Percentiles rank a stretch among this genome's conserved stretches.
Evolutionary conservation across 1,140 invertebrate genomes (phyloP).

Genomic region (Eupristina koningsbergeri): DNA sequence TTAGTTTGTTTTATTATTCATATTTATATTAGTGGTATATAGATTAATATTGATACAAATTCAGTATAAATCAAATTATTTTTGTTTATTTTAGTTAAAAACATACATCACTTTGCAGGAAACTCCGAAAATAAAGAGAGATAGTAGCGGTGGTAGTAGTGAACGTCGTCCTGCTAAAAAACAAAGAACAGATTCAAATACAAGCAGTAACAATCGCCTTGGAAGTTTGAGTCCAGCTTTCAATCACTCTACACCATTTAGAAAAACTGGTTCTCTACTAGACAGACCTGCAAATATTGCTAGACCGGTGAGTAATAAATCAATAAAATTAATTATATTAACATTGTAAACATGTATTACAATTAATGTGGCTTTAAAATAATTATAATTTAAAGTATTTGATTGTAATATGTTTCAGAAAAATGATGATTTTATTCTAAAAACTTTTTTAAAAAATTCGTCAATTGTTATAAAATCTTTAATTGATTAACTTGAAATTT

Average conservation of each 20-base stretch:
- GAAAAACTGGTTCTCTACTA: constrained; percentile 76
- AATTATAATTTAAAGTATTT: too few species aligned
- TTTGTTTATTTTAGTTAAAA: constrained; percentile 54
- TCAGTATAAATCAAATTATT: constrained; percentile 31
- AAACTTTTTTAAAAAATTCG: too few species aligned
- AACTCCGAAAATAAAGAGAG: constrained; percentile 67
- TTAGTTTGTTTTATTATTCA: neutral
- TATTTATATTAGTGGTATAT: constrained; percentile 9
- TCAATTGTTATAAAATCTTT: too few species aligned
- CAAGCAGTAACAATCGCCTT: constrained; percentile 63
- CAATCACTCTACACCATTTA: constrained; percentile 76
- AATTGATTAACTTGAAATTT: neutral
- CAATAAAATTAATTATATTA: neutral
- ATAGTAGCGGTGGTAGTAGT: constrained; percentile 57
- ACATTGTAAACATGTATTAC: too few species aligned
- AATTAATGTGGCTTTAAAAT: too few species aligned
- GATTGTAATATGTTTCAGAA: too few species aligned
- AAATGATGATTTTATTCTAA: too few species aligned
- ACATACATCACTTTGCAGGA: constrained; percentile 60
- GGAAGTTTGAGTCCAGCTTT: constrained; percentile 66
- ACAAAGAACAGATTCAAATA: constrained; percentile 64
- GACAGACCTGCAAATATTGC: constrained; percentile 80
- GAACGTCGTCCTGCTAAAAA: constrained; percentile 66
- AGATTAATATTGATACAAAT: constrained; percentile 12
- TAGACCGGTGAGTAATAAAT: constrained; percentile 77